These are phyloP conservation scores for Apamea epomidion DNA, from an alignment of 2,888 invertebrate genomes.

Conservation along the genomic window DNA sequence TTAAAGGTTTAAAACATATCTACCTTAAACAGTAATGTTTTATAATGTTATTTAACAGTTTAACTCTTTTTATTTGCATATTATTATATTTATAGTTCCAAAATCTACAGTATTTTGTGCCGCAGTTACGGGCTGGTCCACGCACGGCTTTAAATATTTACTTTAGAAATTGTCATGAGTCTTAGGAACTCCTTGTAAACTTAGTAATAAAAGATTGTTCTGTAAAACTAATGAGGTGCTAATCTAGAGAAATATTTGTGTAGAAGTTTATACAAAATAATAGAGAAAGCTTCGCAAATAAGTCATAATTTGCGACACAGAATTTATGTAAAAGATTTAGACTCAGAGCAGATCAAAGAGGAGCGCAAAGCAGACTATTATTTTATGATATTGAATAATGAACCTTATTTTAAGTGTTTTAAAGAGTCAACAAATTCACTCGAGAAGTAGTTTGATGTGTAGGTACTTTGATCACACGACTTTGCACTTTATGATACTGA, in stretches of 20 bases:
- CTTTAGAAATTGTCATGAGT: slow-evolving; percentile 58
- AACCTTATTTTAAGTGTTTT: not conserved
- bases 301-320: slow-evolving; percentile 25
- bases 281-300: slow-evolving; percentile 14
- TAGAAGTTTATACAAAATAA: slow-evolving; percentile 16
- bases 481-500: not conserved
- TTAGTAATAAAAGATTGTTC: slow-evolving; percentile 12
- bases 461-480: not conserved
- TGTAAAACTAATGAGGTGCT: slow-evolving; percentile 34
- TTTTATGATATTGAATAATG: not conserved
- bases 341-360: slow-evolving; percentile 9
- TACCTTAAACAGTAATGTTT: slow-evolving; percentile 61
- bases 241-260: slow-evolving; percentile 1
- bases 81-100: slow-evolving; percentile 63
- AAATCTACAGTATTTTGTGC: slow-evolving; percentile 59
- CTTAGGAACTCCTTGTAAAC: slow-evolving; percentile 56
- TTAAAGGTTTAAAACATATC: slow-evolving; percentile 39
- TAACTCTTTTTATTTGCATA: slow-evolving; percentile 64
- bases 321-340: not conserved
- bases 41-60: slow-evolving; percentile 65
- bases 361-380: not conserved
- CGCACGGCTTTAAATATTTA: slow-evolving; percentile 1
- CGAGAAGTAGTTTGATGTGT: not conserved
- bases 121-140: slow-evolving; percentile 31
- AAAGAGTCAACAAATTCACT: not conserved